phyloP scores from a whole-genome alignment of 2,113 vertebrate genomes.

The Gadus chalcogrammus region DNA sequence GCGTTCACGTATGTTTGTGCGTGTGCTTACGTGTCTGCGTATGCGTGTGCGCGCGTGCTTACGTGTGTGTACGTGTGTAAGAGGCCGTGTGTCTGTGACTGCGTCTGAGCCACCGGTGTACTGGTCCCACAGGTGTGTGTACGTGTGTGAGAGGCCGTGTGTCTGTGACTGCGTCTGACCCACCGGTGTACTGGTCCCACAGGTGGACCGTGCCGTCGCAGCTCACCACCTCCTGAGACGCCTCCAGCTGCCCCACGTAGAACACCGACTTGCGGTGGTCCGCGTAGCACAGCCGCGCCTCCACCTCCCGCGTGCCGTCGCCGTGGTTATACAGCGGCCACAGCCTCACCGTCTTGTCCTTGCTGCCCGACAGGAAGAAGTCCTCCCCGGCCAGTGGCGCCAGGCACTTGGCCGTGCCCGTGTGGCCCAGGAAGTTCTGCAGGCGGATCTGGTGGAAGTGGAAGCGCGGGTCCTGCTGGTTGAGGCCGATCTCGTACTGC shows the following conservation, averaged over 20 bases:
- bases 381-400: conserved; percentile 85
- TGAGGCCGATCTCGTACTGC: conserved; percentile 97
- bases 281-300: conserved; percentile 78
- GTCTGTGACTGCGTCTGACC: background rate
- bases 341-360: conserved; percentile 93
- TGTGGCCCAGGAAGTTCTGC: conserved; percentile 91
- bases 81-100: background rate
- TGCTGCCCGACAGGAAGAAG: conserved; percentile 95
- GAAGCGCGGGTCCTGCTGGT: conserved; percentile 90
- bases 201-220: conserved; percentile 93
- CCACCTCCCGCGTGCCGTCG: conserved; percentile 85
- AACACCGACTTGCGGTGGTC: conserved; percentile 92
- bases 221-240: conserved; percentile 89
- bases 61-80: conserved; percentile 51
- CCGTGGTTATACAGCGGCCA: conserved; percentile 94
- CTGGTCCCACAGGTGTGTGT: conserved; percentile 89
- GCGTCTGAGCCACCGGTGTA: conserved; percentile 79
- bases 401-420: conserved; percentile 87
- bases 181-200: conserved; percentile 96
- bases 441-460: conserved; percentile 97
- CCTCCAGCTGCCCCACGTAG: conserved; percentile 87
- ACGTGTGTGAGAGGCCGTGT: background rate
- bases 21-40: too few species aligned
- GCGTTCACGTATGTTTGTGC: too few species aligned
- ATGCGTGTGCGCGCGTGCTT: too few species aligned